Conservation (phyloP, 2,888 invertebrate genomes). For the Theristus sp. region DNA sequence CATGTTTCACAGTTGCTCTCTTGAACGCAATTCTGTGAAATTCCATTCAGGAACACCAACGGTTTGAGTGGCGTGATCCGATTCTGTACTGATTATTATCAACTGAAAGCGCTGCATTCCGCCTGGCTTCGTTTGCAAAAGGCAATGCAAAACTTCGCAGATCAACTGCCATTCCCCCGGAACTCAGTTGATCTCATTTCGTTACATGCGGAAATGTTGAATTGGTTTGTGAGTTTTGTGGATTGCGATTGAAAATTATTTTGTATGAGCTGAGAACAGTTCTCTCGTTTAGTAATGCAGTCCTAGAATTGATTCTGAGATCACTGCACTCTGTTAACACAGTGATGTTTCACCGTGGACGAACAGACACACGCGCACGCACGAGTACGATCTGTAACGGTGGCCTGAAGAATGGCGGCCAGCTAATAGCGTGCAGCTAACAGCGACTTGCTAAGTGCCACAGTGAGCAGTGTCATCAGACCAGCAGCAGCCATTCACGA, state of each 20-base stretch:
- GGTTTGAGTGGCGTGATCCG: neutral
- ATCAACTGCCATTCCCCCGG: neutral
- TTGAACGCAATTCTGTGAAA: too few species aligned
- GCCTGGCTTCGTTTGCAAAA: neutral
- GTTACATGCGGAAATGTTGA: neutral
- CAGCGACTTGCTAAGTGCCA: too few species aligned
- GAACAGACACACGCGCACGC: too few species aligned
- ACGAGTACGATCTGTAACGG: too few species aligned
- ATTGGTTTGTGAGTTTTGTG: neutral
- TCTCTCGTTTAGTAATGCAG: neutral
- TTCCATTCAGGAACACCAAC: neutral
- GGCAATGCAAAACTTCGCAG: neutral
- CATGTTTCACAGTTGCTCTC: too few species aligned
- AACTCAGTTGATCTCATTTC: neutral
- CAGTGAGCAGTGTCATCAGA: too few species aligned
- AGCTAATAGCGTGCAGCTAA: too few species aligned
- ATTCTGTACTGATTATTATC: neutral
- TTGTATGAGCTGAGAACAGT: neutral
- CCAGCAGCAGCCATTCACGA: too few species aligned
- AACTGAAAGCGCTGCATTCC: neutral
- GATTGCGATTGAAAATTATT: neutral
- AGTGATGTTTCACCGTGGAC: neutral
- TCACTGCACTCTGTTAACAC: neutral
- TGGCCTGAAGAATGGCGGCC: too few species aligned
- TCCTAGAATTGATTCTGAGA: neutral